Percentiles rank a stretch among this genome's conserved stretches.
These are phyloP conservation scores for Polietes domitor DNA, from an alignment of 2,888 invertebrate genomes.

Conservation along the genomic window DNA sequence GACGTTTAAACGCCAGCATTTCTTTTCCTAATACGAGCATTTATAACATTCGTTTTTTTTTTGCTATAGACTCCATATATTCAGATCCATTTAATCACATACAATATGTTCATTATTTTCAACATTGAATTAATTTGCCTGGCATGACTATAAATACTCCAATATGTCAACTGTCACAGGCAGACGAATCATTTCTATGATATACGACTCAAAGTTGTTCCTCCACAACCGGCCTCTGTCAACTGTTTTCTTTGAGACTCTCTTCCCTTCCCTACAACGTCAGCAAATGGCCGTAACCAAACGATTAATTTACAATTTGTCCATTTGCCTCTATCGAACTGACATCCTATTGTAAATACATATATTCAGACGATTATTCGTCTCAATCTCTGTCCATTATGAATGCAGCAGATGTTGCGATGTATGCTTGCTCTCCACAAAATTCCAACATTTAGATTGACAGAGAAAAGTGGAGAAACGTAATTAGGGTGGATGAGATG, in stretches of 20 bases:
- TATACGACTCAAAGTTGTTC: not conserved
- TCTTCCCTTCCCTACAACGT: not conserved
- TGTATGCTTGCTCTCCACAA: not conserved
- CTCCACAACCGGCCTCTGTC: too few species aligned
- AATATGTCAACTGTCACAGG: conserved; percentile 20
- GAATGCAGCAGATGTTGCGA: not conserved
- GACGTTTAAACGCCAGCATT: too few species aligned
- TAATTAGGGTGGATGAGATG: too few species aligned
- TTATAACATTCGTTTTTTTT: conserved; percentile 19
- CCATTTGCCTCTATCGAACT: not conserved
- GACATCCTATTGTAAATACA: not conserved
- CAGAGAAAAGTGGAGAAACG: too few species aligned
- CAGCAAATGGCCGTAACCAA: not conserved
- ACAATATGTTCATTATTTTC: not conserved
- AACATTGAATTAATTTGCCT: not conserved
- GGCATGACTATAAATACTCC: not conserved
- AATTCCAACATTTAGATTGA: too few species aligned
- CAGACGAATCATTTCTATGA: conserved; percentile 7
- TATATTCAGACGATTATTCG: not conserved
- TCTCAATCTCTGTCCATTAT: not conserved
- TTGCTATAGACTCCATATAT: too few species aligned
- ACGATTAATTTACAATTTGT: conserved; percentile 13
- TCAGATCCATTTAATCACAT: not conserved
- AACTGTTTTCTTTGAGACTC: not conserved
- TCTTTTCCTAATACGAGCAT: too few species aligned